Evolutionary conservation across 2,797 vertebrate genomes (phyloP).

Genomic region (Dallia pectoralis): DNA sequence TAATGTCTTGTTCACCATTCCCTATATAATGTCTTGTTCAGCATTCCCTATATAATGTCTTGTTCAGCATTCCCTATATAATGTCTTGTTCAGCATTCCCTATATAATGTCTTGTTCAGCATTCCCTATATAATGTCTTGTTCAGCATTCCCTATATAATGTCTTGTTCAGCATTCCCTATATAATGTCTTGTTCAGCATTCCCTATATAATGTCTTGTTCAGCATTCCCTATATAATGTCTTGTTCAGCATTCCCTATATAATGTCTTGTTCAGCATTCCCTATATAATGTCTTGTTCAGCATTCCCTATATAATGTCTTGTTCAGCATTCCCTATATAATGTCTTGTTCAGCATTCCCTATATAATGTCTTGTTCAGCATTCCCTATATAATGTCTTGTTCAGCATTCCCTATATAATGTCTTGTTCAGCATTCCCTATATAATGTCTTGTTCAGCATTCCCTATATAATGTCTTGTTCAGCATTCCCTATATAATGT

Average conservation of each 20-base stretch:
- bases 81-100: neutral
- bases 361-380: neutral
- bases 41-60: neutral
- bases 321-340: neutral
- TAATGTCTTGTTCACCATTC: neutral
- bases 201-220: neutral
- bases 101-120: neutral
- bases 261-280: neutral
- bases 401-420: neutral
- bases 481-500: neutral
- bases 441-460: neutral
- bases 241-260: neutral
- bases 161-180: neutral
- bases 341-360: neutral
- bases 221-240: neutral
- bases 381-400: neutral
- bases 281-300: neutral
- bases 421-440: neutral
- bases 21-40: neutral
- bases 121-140: neutral
- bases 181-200: neutral
- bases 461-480: neutral
- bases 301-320: neutral
- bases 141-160: neutral
- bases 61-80: neutral